phyloP scores from a whole-genome alignment of 2,888 invertebrate genomes.

The Hermaeophaga mercurialis region DNA sequence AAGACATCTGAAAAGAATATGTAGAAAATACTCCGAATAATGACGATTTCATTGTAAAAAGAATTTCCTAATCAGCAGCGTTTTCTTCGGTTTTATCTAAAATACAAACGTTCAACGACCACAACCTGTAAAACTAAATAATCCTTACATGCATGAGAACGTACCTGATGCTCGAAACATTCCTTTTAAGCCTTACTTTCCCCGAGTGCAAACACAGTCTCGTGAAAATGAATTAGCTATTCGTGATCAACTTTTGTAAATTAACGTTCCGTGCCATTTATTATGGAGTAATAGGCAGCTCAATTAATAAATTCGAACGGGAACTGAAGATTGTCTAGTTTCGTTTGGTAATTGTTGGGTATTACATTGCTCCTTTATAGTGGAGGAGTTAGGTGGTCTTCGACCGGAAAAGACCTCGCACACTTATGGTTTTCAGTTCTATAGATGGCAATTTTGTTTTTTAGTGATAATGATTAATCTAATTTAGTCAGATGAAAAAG shows the following conservation, averaged over 20 bases:
- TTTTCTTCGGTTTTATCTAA: too few relatives aligned
- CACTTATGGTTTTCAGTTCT: too few relatives aligned
- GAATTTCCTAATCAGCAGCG: too few relatives aligned
- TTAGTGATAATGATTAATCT: too few relatives aligned
- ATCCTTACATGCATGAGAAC: constrained; percentile 13
- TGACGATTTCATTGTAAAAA: too few relatives aligned
- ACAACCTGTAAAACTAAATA: constrained; percentile 7
- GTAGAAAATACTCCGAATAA: too few relatives aligned
- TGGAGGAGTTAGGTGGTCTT: too few relatives aligned
- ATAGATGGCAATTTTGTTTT: too few relatives aligned
- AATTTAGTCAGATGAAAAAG: too few relatives aligned
- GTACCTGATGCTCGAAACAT: constrained; percentile 4
- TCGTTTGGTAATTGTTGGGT: constrained; percentile 23
- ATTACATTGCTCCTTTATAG: constrained; percentile 8
- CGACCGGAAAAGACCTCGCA: too few relatives aligned
- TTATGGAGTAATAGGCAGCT: constrained; percentile 23
- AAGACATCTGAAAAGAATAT: too few relatives aligned
- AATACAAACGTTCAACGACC: neutral
- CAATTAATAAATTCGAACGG: constrained; percentile 27
- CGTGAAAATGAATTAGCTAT: constrained; percentile 33
- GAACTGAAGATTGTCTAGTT: constrained; percentile 24
- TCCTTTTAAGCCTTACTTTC: constrained; percentile 2
- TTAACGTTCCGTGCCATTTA: constrained; percentile 29
- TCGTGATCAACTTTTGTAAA: constrained; percentile 32
- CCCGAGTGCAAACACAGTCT: constrained; percentile 17